Conservation (phyloP, 35 echinoderm and acorn worm genomes). For the Lytechinus pictus region DNA sequence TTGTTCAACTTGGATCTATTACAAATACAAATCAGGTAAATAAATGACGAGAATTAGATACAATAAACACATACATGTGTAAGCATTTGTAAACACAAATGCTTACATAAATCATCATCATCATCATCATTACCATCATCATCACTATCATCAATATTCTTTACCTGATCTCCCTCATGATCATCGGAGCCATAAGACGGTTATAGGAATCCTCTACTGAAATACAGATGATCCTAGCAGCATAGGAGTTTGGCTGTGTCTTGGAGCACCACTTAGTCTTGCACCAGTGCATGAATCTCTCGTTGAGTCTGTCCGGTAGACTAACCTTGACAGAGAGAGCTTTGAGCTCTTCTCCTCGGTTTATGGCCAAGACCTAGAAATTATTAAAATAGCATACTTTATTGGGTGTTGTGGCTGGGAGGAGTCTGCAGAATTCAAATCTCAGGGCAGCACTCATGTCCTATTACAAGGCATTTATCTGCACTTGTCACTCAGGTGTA, state of each 20-base stretch:
- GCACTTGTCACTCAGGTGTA: too few relatives aligned
- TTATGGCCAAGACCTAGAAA: constrained; percentile 82
- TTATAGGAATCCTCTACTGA: constrained; percentile 78
- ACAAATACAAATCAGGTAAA: background rate
- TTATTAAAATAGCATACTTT: too few relatives aligned
- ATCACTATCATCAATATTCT: background rate
- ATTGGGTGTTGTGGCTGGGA: too few relatives aligned
- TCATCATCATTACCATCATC: too few relatives aligned
- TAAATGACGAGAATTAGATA: too few relatives aligned
- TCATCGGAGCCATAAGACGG: constrained; percentile 72
- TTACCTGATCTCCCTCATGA: constrained; percentile 85
- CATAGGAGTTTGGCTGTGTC: background rate
- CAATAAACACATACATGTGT: background rate
- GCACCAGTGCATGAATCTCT: constrained; percentile 54
- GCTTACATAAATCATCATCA: too few relatives aligned
- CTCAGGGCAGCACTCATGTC: too few relatives aligned
- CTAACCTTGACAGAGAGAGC: constrained; percentile 68
- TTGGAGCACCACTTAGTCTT: constrained; percentile 42
- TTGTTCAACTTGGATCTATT: constrained; percentile 86
- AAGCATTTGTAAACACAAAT: background rate
- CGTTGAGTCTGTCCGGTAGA: constrained; percentile 50
- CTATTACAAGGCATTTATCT: too few relatives aligned
- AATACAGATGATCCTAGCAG: constrained; percentile 22
- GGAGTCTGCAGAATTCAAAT: too few relatives aligned
- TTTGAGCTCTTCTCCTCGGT: constrained; percentile 76